phyloP scores from a whole-genome alignment of 2,113 vertebrate genomes.

The Elanoides forficatus region DNA sequence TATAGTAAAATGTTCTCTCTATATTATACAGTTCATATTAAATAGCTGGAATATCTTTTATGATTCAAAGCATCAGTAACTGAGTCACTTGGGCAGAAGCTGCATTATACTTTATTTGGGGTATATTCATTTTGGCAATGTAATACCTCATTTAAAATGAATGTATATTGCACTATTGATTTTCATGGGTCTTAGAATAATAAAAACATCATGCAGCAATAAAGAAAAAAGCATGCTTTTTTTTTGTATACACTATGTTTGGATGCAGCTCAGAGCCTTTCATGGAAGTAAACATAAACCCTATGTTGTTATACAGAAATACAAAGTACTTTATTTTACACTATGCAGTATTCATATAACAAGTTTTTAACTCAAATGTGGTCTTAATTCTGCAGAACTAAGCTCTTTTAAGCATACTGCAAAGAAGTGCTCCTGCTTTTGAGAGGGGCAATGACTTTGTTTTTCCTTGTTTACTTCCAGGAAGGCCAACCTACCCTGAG shows the following conservation, averaged over 20 bases:
- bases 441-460: background rate
- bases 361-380: background rate
- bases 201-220: slow-evolving; percentile 12
- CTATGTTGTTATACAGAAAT: slow-evolving; percentile 17
- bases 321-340: background rate
- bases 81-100: background rate
- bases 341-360: background rate
- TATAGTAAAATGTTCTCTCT: background rate
- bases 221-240: background rate
- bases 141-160: slow-evolving; percentile 20
- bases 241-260: background rate
- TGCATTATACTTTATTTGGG: background rate
- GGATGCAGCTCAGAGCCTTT: background rate
- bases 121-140: background rate
- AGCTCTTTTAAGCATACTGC: background rate
- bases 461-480: background rate
- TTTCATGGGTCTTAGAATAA: slow-evolving; percentile 28
- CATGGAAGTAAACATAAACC: slow-evolving; percentile 26
- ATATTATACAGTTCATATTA: background rate
- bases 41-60: background rate
- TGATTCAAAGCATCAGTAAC: background rate
- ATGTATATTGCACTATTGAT: slow-evolving; percentile 36
- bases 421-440: background rate
- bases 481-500: background rate
- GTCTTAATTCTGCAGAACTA: background rate